Conservation (phyloP, 2,888 invertebrate species). For the Cyrtodaria siliqua region DNA sequence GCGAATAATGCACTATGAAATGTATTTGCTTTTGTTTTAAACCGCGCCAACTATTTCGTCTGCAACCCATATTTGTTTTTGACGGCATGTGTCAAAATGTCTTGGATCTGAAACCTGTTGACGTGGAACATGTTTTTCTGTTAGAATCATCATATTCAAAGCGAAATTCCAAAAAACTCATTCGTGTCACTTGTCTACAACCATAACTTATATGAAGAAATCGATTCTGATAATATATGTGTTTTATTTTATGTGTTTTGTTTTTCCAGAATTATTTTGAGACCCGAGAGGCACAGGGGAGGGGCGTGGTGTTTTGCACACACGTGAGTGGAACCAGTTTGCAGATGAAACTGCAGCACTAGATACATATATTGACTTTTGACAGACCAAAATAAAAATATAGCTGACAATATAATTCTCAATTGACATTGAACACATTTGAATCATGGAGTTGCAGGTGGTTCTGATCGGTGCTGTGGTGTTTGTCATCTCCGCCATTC, state of each 20-base stretch:
- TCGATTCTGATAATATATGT: background rate
- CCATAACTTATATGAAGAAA: background rate
- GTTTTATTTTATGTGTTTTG: background rate
- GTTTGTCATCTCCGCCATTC: constrained; percentile 89
- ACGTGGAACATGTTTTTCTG: constrained; percentile 40
- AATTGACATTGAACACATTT: background rate
- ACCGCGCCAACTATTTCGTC: no score
- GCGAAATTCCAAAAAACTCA: no score
- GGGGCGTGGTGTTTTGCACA: constrained; percentile 42
- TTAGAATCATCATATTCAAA: no score
- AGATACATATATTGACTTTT: no score
- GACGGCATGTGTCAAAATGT: constrained; percentile 12
- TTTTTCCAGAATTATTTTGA: background rate
- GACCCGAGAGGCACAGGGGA: constrained; percentile 1
- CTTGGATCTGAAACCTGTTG: constrained; percentile 56
- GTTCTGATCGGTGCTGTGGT: constrained; percentile 90
- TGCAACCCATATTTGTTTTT: background rate
- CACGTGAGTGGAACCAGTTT: no score
- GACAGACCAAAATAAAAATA: no score
- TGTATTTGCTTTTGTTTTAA: no score
- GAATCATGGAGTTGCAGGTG: constrained; percentile 91
- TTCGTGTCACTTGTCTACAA: no score
- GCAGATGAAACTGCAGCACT: no score
- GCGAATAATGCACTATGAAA: no score
- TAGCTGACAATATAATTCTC: no score